Base-by-base conservation (phyloP, 2,797 vertebrate species). In the Margarornis squamiger region DNA sequence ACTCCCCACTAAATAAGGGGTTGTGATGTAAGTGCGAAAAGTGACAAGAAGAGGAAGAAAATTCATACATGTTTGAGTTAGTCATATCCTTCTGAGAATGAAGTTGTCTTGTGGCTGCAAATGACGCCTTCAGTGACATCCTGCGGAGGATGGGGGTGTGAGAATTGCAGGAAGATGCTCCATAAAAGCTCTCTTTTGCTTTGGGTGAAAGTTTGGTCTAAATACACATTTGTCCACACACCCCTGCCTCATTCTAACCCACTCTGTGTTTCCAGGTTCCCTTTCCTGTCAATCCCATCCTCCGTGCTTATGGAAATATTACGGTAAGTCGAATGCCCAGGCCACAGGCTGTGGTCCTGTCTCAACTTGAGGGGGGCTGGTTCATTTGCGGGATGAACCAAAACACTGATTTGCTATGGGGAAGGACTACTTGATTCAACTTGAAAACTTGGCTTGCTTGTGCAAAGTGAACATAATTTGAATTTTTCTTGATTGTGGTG, bases 231-330 rank as follows among this genome's bases (percentile, higher is more conserved):
- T 62, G 9, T 36, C 30, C 13, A 5, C 19, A 23, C 34, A 18
- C 20, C 11, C 6, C 10, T 78, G 9, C 39, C 59, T 81, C 51
- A 45, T 63, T 88, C 32, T 90, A 48, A 81, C 24, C 32, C 5
- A 0, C 93, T 94, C 81, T 97, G 39, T 97, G 10, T 97, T 81
- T 84, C 14, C 97, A 99, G 99, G 97, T 99, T 91, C 98, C 98
- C 78, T 98, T 97, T 77, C 98, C 98, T 3, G 96, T 98, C 76
- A 99, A 99, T 82, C 99, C 99, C 5, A 98, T 99, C 86, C 98
- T 99, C 3, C 95, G 97, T 91, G 99, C 99, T 51, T 98, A 98
- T 85, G 99, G 99, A 94, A 99, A 98, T 57, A 95, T 99, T 61
- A 98, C 98, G 4, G 99, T 99, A 96, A 99, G 99, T 98, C 82